These are phyloP conservation scores for Isurus oxyrinchus DNA, from an alignment of 2,113 vertebrate species.

Conservation along the genomic window DNA sequence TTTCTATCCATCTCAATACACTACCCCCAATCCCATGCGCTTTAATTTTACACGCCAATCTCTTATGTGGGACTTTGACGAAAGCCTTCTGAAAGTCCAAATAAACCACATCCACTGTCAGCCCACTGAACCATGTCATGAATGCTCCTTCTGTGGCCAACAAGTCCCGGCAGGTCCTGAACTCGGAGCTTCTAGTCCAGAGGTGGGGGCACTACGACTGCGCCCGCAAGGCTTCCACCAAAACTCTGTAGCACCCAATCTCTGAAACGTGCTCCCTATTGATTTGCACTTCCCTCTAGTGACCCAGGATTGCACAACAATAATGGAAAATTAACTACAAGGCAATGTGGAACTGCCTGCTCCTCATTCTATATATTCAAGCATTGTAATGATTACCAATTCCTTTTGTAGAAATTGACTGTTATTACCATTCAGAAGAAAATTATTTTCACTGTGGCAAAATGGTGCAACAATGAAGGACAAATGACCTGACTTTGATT, in stretches of 20 bases:
- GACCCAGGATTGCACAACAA: background rate
- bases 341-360: background rate
- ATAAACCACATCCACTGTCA: no score
- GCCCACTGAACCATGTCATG: no score
- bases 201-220: no score
- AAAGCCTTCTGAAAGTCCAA: no score
- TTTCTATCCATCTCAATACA: no score
- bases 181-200: no score
- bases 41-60: no score
- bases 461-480: background rate
- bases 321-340: background rate
- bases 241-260: background rate
- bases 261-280: background rate
- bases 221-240: no score
- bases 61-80: no score
- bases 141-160: no score
- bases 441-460: background rate
- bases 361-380: background rate
- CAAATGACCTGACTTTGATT: background rate
- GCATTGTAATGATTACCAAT: background rate
- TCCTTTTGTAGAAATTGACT: background rate
- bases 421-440: background rate
- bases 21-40: no score
- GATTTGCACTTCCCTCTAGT: background rate
- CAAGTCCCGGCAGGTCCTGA: no score